phyloP scores from a whole-genome alignment of 2,113 vertebrate species.

The Aegithalos caudatus region DNA sequence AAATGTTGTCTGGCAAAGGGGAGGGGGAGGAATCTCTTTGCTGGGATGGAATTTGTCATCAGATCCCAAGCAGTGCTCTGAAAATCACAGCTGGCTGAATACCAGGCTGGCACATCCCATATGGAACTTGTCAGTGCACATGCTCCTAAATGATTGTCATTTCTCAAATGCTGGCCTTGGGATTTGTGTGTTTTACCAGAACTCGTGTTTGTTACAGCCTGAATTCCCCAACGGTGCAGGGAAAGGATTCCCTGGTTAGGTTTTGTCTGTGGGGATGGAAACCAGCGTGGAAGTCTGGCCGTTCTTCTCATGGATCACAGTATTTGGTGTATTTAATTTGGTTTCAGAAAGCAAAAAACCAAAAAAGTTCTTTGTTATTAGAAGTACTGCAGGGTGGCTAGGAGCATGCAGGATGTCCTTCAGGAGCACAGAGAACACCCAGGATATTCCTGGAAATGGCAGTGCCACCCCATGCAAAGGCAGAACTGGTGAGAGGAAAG shows the following conservation, averaged over 20 bases:
- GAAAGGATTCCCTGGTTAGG: not conserved
- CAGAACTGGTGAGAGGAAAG: not conserved
- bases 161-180: not conserved
- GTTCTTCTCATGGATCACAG: rapidly evolving
- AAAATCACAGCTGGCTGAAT: not conserved
- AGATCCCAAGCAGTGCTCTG: not conserved
- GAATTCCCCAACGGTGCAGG: not conserved
- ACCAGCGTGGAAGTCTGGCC: not conserved
- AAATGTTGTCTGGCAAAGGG: not conserved
- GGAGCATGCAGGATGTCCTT: not conserved
- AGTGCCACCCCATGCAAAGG: not conserved
- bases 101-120: rapidly evolving
- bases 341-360: no score
- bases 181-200: not conserved
- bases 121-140: rapidly evolving
- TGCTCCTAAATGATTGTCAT: not conserved
- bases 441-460: not conserved
- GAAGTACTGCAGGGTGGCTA: not conserved
- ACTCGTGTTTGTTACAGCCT: rapidly evolving
- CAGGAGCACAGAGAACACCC: not conserved
- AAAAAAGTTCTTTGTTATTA: not conserved
- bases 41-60: not conserved
- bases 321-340: not conserved
- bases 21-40: not conserved
- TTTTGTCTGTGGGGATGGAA: not conserved